Conservation (phyloP, 1,140 invertebrate species). For the Spodoptera frugiperda region DNA sequence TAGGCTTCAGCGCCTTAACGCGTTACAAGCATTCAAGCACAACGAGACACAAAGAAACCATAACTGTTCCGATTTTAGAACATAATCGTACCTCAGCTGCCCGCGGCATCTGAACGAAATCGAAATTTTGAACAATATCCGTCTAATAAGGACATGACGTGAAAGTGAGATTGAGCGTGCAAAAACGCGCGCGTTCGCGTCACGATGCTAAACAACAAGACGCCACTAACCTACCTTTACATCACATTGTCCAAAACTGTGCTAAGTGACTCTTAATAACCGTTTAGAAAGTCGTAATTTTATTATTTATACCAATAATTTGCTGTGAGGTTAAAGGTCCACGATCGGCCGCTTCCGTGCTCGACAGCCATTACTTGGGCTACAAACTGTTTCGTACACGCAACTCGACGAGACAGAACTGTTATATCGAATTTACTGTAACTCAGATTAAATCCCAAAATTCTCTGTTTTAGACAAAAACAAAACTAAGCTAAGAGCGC, state of each 20-base stretch:
- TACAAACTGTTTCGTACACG: constrained; percentile 56
- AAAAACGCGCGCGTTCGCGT: constrained; percentile 58
- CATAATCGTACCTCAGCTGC: constrained; percentile 43
- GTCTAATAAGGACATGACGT: constrained; percentile 71
- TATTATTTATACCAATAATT: constrained; percentile 63
- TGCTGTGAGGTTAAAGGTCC: constrained; percentile 66
- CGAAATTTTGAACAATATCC: constrained; percentile 64
- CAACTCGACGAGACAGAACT: constrained; percentile 28
- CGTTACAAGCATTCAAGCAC: constrained; percentile 32
- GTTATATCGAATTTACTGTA: constrained; percentile 47
- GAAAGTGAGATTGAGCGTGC: constrained; percentile 70
- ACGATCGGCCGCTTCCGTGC: constrained; percentile 57
- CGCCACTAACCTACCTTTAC: constrained; percentile 30
- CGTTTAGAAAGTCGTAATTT: constrained; percentile 76
- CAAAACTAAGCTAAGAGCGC: constrained; percentile 2
- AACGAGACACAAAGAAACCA: constrained; percentile 26
- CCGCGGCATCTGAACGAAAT: constrained; percentile 56
- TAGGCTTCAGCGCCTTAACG: constrained; percentile 28
- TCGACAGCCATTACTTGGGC: constrained; percentile 54
- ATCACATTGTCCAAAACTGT: constrained; percentile 55
- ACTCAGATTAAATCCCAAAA: constrained; percentile 41
- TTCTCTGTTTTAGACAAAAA: constrained; percentile 24
- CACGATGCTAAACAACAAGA: constrained; percentile 55
- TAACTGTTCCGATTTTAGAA: constrained; percentile 23
- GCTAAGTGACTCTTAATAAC: constrained; percentile 54